Conservation (phyloP, 1,140 invertebrate species). For the Macrosteles quadrilineatus region DNA sequence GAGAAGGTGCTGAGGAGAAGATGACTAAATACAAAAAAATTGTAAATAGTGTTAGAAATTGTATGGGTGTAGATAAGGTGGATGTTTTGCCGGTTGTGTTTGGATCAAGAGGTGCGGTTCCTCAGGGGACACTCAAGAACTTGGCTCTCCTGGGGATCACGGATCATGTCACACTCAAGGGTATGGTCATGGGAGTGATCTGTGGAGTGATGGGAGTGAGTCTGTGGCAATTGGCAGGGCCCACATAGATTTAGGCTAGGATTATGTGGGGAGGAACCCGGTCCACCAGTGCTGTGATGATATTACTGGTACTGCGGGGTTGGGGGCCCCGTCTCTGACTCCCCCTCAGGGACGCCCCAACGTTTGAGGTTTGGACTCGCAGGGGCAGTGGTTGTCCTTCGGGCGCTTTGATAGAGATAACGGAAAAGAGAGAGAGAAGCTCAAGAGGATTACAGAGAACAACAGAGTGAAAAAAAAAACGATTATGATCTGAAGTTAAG, state of each 20-base stretch:
- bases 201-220: not conserved
- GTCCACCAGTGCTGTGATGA: constrained; percentile 8
- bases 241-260: not conserved
- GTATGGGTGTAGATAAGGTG: not conserved
- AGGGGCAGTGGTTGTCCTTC: too few species aligned
- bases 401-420: too few species aligned
- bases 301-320: constrained; percentile 14
- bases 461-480: too few species aligned
- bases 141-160: not conserved
- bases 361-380: too few species aligned
- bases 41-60: not conserved
- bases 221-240: not conserved
- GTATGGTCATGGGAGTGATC: not conserved
- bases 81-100: not conserved
- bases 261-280: not conserved
- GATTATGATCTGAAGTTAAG: too few species aligned
- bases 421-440: too few species aligned
- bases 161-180: too few species aligned
- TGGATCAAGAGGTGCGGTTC: not conserved
- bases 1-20: not conserved
- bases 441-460: too few species aligned
- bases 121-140: not conserved
- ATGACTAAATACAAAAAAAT: not conserved
- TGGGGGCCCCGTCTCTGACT: too few species aligned
- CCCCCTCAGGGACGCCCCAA: too few species aligned